These are phyloP conservation scores for Drosophila bocqueti DNA, from an alignment of 1,140 invertebrate species.

Conservation along the genomic window DNA sequence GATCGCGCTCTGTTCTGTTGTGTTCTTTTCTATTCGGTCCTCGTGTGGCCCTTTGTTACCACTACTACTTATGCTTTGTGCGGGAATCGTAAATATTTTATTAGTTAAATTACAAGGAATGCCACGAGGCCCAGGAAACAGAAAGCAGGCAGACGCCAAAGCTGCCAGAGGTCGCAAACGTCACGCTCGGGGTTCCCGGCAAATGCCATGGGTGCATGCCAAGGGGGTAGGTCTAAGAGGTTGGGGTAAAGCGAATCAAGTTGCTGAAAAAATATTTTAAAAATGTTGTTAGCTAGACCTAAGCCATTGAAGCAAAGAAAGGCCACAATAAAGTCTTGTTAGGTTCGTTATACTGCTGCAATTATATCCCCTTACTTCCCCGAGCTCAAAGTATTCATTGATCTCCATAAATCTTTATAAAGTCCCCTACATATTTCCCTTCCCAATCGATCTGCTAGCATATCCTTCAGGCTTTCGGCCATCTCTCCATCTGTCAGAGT, in stretches of 20 bases:
- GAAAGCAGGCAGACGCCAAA: constrained; percentile 35
- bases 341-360: not conserved
- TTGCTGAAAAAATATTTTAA: constrained; percentile 13
- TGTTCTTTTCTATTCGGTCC: not conserved
- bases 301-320: not conserved
- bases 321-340: not conserved
- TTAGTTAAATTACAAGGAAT: constrained; percentile 59
- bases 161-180: constrained; percentile 53
- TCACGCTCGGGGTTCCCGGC: constrained; percentile 37
- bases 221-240: not conserved
- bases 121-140: constrained; percentile 27
- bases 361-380: not conserved
- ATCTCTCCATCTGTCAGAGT: constrained; percentile 3
- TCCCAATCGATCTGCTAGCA: constrained; percentile 1
- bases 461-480: constrained; percentile 15
- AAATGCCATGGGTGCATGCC: not conserved
- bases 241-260: not conserved
- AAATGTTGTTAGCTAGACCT: not conserved
- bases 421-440: not conserved
- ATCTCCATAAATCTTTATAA: constrained; percentile 1
- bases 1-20: not conserved
- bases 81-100: constrained; percentile 64
- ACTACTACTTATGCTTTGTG: constrained; percentile 33
- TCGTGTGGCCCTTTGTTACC: constrained; percentile 28
- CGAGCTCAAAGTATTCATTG: not conserved